Percentiles rank a stretch among this genome's conserved stretches.
Evolutionary conservation across 2,113 vertebrate genomes (phyloP).

Genomic region (Phoxinus phoxinus): DNA sequence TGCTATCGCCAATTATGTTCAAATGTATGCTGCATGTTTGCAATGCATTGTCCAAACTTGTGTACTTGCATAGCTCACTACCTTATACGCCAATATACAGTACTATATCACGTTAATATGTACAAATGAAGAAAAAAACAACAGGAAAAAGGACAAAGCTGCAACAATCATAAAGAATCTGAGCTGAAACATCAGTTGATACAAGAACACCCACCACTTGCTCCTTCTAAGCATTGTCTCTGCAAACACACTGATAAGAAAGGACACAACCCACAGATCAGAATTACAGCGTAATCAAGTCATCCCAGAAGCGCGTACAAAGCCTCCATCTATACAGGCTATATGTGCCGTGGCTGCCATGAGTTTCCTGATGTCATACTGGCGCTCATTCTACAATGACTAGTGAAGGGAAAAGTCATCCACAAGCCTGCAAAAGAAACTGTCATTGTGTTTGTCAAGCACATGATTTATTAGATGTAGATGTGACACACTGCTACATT

Average conservation of each 20-base stretch:
- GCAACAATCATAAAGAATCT: neutral
- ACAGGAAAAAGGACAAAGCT: neutral
- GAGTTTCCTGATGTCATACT: constrained; percentile 30
- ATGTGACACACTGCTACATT: neutral
- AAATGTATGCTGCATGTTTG: neutral
- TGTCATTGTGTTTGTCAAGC: neutral
- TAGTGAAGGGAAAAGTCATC: neutral
- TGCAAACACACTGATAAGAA: constrained; percentile 53
- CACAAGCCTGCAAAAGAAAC: neutral
- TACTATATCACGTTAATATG: neutral
- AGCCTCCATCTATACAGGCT: neutral
- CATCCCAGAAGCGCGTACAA: constrained; percentile 34
- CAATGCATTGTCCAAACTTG: neutral
- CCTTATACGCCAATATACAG: no score
- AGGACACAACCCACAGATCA: constrained; percentile 36
- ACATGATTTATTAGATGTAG: neutral
- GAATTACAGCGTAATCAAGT: constrained; percentile 8
- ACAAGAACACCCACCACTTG: constrained; percentile 2
- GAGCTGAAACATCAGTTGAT: neutral
- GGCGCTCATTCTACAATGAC: neutral
- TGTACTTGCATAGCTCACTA: neutral
- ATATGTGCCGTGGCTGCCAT: neutral
- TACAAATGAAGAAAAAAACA: neutral
- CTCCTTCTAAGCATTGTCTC: constrained; percentile 14
- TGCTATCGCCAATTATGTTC: neutral